Evolutionary conservation across 2,888 invertebrate species (phyloP), one percentile per base, ranked within the genome.

Genomic region (Ryuthela nishihirai): DNA sequence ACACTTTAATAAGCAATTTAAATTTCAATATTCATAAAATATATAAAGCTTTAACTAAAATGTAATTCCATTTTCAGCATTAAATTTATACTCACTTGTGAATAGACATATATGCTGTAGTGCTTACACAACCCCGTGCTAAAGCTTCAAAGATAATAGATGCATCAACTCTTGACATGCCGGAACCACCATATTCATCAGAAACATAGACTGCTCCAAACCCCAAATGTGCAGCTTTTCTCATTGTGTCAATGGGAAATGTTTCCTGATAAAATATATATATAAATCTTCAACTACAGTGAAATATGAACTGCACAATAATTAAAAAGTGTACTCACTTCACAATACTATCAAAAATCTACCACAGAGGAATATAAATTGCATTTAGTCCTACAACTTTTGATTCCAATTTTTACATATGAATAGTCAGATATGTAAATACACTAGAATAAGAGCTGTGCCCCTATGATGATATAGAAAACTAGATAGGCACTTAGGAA

Each of bases 51-150:
- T n/a, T n/a, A n/a, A n/a, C n/a, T n/a, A n/a, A n/a, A n/a, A n/a
- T n/a, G n/a, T n/a, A n/a, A n/a, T n/a, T n/a, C n/a, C n/a, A n/a
- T n/a, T n/a, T n/a, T n/a, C n/a, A n/a, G n/a, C n/a, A n/a, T n/a
- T n/a, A n/a, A n/a, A n/a, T n/a, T n/a, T n/a, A n/a, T n/a, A n/a
- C 71, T 63, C 71, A 79, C 77, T 81, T 81, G 70, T 81, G 81
- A 66, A 81, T 80, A 64, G 75, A 77, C 50, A 81, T 75, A 66
- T 79, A 80, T 12, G 81, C 80, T 12, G 80, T 78, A 3, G 80
- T 80, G 35, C 78, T 77, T 34, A 76, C 75, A 72, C 80, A 80
- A 12, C 81, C 81, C 50, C 74, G 74, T 1, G 80, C 72, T 20
- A 81, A 67, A n/a, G 80, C 78, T 71, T 81, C 81, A 70, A 81